phyloP scores from a whole-genome alignment of 2,888 invertebrate genomes.

The Drosophila birchii region DNA sequence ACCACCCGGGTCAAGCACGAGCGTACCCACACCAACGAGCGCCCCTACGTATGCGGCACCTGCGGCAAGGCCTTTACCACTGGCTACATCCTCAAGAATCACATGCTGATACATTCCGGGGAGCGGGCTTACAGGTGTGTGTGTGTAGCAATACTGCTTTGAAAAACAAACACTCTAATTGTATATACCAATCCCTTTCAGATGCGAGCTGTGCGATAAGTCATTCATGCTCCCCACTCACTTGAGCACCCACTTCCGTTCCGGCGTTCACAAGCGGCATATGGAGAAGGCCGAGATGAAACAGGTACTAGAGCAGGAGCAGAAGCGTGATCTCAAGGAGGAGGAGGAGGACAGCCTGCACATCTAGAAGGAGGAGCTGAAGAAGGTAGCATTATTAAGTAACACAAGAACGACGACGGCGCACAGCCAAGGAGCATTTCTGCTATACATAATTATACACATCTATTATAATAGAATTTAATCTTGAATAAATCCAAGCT shows the following conservation, averaged over 20 bases:
- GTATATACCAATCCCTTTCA: conserved; percentile 10
- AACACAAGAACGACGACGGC: conserved; percentile 17
- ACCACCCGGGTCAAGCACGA: conserved; percentile 71
- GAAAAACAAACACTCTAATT: not conserved
- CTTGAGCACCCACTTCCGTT: conserved; percentile 69
- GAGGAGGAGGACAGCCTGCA: conserved; percentile 72
- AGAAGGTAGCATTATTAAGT: conserved; percentile 17
- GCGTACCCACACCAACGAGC: conserved; percentile 78
- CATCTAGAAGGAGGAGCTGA: conserved; percentile 45
- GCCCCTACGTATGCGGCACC: conserved; percentile 71
- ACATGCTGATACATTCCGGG: conserved; percentile 73
- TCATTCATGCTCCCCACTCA: conserved; percentile 76
- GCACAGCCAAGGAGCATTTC: conserved; percentile 40
- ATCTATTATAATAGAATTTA: conserved; percentile 20
- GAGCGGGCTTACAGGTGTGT: conserved; percentile 73
- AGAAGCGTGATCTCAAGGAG: conserved; percentile 65
- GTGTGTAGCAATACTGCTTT: not conserved
- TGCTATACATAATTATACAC: conserved; percentile 13
- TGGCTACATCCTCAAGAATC: conserved; percentile 72
- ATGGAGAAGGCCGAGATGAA: conserved; percentile 68
- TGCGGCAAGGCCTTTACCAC: conserved; percentile 78
- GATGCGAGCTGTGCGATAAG: conserved; percentile 72
- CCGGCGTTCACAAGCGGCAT: conserved; percentile 73
- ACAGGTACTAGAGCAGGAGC: conserved; percentile 62
- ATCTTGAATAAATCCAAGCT: conserved; percentile 37